Evolutionary conservation across 2,888 invertebrate species (phyloP), one percentile per base, ranked within the genome.

Genomic region (Synanthedon tipuliformis): DNA sequence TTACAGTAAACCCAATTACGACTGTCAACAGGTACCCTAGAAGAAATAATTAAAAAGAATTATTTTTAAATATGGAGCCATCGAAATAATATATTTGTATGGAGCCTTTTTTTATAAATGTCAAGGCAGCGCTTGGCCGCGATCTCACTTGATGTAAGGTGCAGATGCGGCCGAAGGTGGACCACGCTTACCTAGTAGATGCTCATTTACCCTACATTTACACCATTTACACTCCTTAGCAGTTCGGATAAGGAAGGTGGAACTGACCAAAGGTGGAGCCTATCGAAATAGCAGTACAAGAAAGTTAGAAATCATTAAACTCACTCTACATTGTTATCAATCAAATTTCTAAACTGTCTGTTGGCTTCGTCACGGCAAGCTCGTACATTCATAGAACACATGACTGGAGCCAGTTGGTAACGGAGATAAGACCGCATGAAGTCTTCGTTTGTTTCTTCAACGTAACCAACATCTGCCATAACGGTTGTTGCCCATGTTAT

Each of bases 1-100:
- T 90, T 90, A 69, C 95, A 95, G 77, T 95, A 95, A 0, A 95
- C 93, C 52, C 90, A 89, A 23, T 88, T 76, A 52, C 93, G 91
- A 52, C 91, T 85, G 57, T 87, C 82, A 1, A 67, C 71, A 53
- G 73, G 69, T 0, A 87, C 84, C 13, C 87, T 87, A 53, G 27
- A 61, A 55, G 51, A 40, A 51, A 45, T 49, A n/a, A n/a, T n/a
- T n/a, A 52, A 34, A 53, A 11, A 34, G 34, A 34, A 34, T 27
- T 11, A 23, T 49, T 34, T 8, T 34, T 8, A 34, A 34, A 8
- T 23, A 23, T 23, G 4, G 23, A 5, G n/a, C n/a, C n/a, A n/a
- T n/a, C n/a, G n/a, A n/a, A n/a, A n/a, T n/a, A n/a, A n/a, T n/a
- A n/a, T n/a, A n/a, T n/a, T n/a, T n/a, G n/a, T n/a, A n/a, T n/a